Percentiles rank a stretch among this genome's conserved stretches.
phyloP scores from a whole-genome alignment of 2,888 invertebrate genomes.

The Hypercompe scribonia region DNA sequence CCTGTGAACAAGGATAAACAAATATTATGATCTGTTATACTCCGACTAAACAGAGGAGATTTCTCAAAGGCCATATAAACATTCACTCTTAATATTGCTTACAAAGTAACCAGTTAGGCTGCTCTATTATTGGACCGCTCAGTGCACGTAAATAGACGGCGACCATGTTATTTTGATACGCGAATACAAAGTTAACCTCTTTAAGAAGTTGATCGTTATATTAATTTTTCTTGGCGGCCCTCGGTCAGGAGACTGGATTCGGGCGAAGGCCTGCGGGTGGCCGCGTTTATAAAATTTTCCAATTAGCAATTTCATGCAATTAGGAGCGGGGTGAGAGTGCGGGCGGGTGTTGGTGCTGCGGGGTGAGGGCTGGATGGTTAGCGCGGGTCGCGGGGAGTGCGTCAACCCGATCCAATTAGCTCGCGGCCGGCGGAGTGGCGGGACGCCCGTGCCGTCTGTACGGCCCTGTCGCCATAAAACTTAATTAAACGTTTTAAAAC shows the following conservation, averaged over 20 bases:
- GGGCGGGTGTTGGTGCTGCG: constrained; percentile 47
- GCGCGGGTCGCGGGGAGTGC: constrained; percentile 70
- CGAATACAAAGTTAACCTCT: constrained; percentile 37
- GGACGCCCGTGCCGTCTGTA: constrained; percentile 78
- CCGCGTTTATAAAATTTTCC: constrained; percentile 86
- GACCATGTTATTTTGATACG: constrained; percentile 25
- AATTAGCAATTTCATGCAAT: constrained; percentile 87
- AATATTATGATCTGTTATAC: constrained; percentile 6
- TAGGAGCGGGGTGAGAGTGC: constrained; percentile 74
- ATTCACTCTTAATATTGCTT: constrained; percentile 4
- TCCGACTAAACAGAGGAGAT: not conserved
- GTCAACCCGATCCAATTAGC: constrained; percentile 87
- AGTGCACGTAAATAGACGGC: constrained; percentile 25
- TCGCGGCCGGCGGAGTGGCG: constrained; percentile 84
- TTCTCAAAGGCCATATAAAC: not conserved
- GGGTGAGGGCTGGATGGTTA: constrained; percentile 56
- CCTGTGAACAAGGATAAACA: constrained; percentile 66
- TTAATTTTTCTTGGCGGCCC: constrained; percentile 64
- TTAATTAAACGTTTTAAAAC: constrained; percentile 88
- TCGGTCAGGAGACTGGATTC: constrained; percentile 62
- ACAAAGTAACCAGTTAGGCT: constrained; percentile 4
- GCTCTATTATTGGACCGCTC: constrained; percentile 1
- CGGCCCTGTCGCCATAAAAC: constrained; percentile 87
- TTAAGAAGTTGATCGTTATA: constrained; percentile 61
- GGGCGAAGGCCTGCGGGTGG: constrained; percentile 78